A percentile compares a stretch with the other conserved stretches of the same genome.
These are phyloP conservation scores for Drosophila basisetae DNA, from an alignment of 2,888 invertebrate species.

Conservation along the genomic window DNA sequence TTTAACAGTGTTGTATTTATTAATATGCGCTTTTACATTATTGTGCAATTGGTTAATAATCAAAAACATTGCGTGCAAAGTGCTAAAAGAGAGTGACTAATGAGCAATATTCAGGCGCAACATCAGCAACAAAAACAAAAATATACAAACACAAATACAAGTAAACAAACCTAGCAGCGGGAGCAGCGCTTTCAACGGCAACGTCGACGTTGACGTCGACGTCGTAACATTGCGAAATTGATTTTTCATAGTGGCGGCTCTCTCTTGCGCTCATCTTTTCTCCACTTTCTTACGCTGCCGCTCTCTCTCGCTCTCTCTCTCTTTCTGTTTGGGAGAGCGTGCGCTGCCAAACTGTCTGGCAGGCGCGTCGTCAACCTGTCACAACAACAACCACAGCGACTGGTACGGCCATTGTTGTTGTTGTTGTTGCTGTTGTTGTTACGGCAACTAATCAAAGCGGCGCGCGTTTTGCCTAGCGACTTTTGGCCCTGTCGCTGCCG, in stretches of 20 bases:
- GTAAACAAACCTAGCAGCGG: conserved; percentile 47
- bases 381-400: conserved; percentile 35
- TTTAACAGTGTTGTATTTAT: conserved; percentile 11
- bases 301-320: conserved; percentile 9
- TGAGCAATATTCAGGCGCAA: conserved; percentile 49
- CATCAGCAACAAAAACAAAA: conserved; percentile 35
- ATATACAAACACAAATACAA: conserved; percentile 25
- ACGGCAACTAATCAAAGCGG: conserved; percentile 71
- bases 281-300: conserved; percentile 6
- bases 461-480: conserved; percentile 51
- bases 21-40: conserved; percentile 11
- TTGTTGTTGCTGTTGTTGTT: conserved; percentile 35
- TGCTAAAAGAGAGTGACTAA: conserved; percentile 34
- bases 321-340: conserved; percentile 30
- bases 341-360: conserved; percentile 80
- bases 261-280: conserved; percentile 20
- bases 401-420: conserved; percentile 26
- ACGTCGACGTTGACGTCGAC: conserved; percentile 54
- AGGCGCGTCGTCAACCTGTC: conserved; percentile 72
- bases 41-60: conserved; percentile 34
- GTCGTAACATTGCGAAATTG: conserved; percentile 82
- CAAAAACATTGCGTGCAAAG: conserved; percentile 9
- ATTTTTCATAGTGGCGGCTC: conserved; percentile 76
- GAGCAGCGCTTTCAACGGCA: conserved; percentile 36
- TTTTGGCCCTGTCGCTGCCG: conserved; percentile 55